Percentiles rank a stretch among this genome's conserved stretches.
phyloP scores from a whole-genome alignment of 30 jellyfish, hydroid and myxozoan genomes.

The Sanderia malayensis region DNA sequence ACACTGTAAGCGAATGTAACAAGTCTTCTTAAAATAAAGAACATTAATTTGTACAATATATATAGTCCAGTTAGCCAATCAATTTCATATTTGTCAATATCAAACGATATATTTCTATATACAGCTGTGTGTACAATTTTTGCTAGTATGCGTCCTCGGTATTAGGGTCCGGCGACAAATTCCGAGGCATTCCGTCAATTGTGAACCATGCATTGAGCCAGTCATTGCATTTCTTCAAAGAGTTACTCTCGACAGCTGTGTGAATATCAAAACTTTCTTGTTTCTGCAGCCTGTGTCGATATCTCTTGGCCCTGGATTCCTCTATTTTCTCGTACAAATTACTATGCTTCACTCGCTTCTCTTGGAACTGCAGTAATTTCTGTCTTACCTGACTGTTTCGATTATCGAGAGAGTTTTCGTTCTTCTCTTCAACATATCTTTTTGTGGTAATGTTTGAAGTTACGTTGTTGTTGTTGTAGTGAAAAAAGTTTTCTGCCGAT shows the following conservation, averaged over 20 bases:
- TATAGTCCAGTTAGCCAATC: no score
- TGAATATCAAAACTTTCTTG: not conserved
- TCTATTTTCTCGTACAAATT: not conserved
- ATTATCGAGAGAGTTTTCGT: not conserved
- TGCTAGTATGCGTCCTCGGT: not conserved
- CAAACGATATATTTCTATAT: no score
- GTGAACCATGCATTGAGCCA: conserved; percentile 1
- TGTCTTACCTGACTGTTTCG: not conserved
- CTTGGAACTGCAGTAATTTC: not conserved
- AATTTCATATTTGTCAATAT: no score
- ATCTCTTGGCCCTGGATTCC: not conserved
- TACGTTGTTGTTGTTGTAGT: not conserved
- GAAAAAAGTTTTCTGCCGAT: not conserved
- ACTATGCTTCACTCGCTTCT: conserved; percentile 1
- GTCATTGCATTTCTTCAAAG: not conserved
- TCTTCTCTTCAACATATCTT: not conserved
- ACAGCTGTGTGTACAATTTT: no score
- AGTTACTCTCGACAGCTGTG: not conserved
- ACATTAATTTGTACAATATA: no score
- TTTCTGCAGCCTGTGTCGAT: not conserved
- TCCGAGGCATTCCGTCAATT: not conserved
- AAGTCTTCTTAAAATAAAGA: no score
- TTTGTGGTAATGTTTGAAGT: not conserved
- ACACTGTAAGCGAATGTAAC: no score
- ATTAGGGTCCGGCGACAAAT: not conserved